These are phyloP conservation scores for Thalassaphorura encarpata DNA, from an alignment of 1,140 invertebrate genomes.

Conservation along the genomic window DNA sequence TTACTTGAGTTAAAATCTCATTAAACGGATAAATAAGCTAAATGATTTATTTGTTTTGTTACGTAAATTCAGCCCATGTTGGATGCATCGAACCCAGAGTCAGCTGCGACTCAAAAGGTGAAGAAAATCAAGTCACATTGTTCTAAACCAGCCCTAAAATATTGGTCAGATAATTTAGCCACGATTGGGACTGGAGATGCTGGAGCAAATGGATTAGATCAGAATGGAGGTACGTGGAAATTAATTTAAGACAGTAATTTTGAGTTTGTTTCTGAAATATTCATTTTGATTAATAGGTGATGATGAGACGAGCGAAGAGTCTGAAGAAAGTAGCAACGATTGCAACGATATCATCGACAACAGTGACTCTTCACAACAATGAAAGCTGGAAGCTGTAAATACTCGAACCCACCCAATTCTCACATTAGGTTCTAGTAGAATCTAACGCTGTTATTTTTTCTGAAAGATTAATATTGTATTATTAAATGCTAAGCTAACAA, in stretches of 20 bases:
- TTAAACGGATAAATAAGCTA: no score
- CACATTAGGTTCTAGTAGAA: no score
- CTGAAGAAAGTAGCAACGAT: constrained; percentile 26
- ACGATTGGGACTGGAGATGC: constrained; percentile 14
- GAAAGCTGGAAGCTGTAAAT: constrained; percentile 9
- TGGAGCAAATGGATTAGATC: constrained; percentile 16
- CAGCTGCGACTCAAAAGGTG: constrained; percentile 26
- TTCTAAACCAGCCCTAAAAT: constrained; percentile 30
- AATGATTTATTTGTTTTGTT: no score
- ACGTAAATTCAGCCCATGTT: constrained; percentile 90
- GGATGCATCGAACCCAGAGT: constrained; percentile 43
- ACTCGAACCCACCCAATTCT: no score
- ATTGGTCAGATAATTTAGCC: constrained; percentile 31
- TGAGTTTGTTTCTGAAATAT: no score
- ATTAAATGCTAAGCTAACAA: no score
- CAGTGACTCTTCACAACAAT: constrained; percentile 32
- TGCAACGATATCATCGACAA: constrained; percentile 32
- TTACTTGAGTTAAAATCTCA: no score
- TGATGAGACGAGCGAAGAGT: constrained; percentile 31
- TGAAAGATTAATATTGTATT: no score
- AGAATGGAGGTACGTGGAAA: constrained; percentile 8
- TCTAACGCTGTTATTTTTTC: no score
- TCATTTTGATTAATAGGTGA: not conserved
- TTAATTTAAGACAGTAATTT: no score
- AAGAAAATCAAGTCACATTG: constrained; percentile 31